Evolutionary conservation across 2,113 vertebrate genomes (phyloP), one percentile per base, ranked within the genome.

Genomic region (Ptilorrhoa leucosticta): DNA sequence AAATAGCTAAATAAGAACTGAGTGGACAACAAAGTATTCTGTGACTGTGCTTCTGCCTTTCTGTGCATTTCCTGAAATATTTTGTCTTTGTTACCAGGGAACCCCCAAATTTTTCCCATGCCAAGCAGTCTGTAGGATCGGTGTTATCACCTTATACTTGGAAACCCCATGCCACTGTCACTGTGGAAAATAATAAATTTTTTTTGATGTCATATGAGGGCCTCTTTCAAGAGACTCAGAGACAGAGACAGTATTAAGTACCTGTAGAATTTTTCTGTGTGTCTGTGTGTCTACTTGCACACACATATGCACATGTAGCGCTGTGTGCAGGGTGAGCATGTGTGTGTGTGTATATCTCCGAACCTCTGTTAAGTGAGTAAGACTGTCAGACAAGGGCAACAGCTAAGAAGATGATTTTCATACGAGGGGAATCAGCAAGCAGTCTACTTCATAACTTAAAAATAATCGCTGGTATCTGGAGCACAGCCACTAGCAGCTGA

Each of bases 1-100:
- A 88, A 83, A 92, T 19, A 19, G 4, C 37, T 71, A 89, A 94
- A 35, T 66, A 58, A 89, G 56, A 81, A 44, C n/a, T 78, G 83
- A 87, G n/a, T 18, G 48, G 53, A 60, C 83, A 83, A 54, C 47
- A 30, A 47, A 44, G 22, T 31, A 18, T 51, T 66, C 40, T 44
- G 27, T 56, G 44, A 9, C 51, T 64, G 17, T 56, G 26, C 56
- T 93, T 80, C 60, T 89, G 64, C 30, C 22, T 73, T 72, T 63
- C 54, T 66, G 18, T 64, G 22, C 13, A 5, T 70, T 58, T 91
- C 42, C 56, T 78, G 56, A 58, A 70, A 40, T 57, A 73, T 58
- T 71, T 72, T 82, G 39, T 81, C 9, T 73, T 83, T 63, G 20
- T 22, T 70, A 56, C 3, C 7, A 60, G n/a, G 63, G 26, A 78